Base-by-base conservation (phyloP, 2,797 vertebrate genomes). In the Falco rusticolus region DNA sequence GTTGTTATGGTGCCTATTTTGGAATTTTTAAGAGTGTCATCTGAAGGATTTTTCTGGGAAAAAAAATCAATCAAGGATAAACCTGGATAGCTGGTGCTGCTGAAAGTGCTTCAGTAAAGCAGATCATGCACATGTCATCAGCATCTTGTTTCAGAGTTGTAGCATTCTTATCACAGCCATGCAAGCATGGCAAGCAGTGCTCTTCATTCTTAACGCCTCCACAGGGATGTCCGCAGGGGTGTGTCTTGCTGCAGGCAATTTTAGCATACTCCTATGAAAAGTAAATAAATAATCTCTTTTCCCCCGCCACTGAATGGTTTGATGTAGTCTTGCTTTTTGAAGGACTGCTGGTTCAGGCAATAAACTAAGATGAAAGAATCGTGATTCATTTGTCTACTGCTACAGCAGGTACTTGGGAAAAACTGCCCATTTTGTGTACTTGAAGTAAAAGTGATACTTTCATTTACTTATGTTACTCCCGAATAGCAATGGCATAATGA, bases 101-200 rank as follows among this genome's bases (percentile, higher is more conserved):
- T 16, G 99, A 99, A 94, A 99, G 99, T 3, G 99, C 99, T 95
- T 99, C 99, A 0, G 99, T 99, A 97, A 99, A 99, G 97, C 99
- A 99, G 96, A 99, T 99, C 99, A 99, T 99, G 96, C 99, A 99
- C 99, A 99, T 99, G 97, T 99, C 99, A 81, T 99, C 99, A 4
- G 99, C 99, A 13, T 99, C 99, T 96, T 99, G 99, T 84, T 99
- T 99, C 78, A 99, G 98, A 41, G 98, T 98, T 65, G 98, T 97
- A 3, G 99, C 98, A 29, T 94, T 99, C 97, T 99, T 99, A 89
- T 99, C 99, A 41, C 99, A 99, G 92, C 99, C 99, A 2, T 99
- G 99, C 78, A 99, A 97, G 97, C 99, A 99, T 0, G 99, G 99
- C 84, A 99, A 97, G 78, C 99, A 99, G 34, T 98, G 97, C 78